phyloP scores from a whole-genome alignment of 2,113 vertebrate genomes.

The Chunga burmeisteri region DNA sequence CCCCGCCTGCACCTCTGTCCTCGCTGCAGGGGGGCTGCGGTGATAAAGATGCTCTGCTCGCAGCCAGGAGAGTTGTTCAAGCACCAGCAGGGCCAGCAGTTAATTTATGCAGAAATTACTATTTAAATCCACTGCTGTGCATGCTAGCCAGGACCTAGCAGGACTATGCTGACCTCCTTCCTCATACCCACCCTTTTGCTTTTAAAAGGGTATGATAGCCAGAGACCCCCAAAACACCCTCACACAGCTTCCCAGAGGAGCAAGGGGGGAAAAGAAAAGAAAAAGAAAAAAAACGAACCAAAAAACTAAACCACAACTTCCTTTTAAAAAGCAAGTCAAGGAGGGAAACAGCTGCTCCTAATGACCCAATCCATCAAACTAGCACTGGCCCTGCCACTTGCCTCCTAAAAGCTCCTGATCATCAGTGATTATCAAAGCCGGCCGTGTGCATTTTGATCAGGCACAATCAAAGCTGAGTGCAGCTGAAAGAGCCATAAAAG shows the following conservation, averaged over 20 bases:
- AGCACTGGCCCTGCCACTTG: background rate
- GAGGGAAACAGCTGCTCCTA: conserved; percentile 31
- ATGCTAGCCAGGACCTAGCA: background rate
- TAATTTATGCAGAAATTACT: background rate
- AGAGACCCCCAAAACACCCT: background rate
- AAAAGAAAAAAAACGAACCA: background rate
- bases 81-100: background rate
- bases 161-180: background rate
- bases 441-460: conserved; percentile 53
- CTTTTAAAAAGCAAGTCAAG: conserved; percentile 5
- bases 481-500: conserved; percentile 41
- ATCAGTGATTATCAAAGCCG: conserved; percentile 51
- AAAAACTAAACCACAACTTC: background rate
- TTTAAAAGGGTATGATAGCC: background rate
- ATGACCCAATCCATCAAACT: conserved; percentile 34
- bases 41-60: background rate
- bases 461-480: conserved; percentile 60
- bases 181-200: background rate
- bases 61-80: background rate
- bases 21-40: accelerated
- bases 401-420: conserved; percentile 59
- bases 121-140: background rate
- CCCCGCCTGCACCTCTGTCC: background rate
- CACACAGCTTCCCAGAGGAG: background rate
- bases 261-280: background rate